Conservation (phyloP, 2,888 invertebrate species). For the Protophormia terraenovae region DNA sequence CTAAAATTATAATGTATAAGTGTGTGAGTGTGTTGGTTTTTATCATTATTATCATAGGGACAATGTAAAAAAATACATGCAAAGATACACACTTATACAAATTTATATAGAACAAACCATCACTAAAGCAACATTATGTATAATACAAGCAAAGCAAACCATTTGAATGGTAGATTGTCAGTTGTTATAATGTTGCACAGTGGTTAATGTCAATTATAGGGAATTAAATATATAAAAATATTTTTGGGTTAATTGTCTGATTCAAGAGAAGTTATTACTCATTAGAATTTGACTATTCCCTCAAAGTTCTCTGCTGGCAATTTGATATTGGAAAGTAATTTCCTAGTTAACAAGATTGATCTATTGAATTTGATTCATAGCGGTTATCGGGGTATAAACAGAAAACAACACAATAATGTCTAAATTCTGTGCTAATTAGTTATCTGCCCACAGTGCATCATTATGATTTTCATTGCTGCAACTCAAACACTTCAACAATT, state of each 20-base stretch:
- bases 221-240: background rate
- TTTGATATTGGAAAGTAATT: no score
- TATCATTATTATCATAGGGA: conserved; percentile 31
- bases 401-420: no score
- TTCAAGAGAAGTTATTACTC: no score
- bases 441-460: background rate
- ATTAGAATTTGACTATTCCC: no score
- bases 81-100: background rate
- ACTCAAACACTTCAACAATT: background rate
- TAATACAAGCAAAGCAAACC: background rate
- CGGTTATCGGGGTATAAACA: no score
- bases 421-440: no score
- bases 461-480: background rate
- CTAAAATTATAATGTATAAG: background rate
- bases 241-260: no score
- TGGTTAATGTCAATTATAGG: background rate
- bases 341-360: no score
- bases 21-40: conserved; percentile 10
- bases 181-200: conserved; percentile 3
- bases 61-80: background rate
- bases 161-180: background rate
- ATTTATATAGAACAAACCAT: conserved; percentile 5
- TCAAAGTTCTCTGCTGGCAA: no score
- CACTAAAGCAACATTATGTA: conserved; percentile 21
- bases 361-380: no score